Evolutionary conservation across 2,797 vertebrate genomes (phyloP), one percentile per base, ranked within the genome.

Genomic region (Netta rufina): DNA sequence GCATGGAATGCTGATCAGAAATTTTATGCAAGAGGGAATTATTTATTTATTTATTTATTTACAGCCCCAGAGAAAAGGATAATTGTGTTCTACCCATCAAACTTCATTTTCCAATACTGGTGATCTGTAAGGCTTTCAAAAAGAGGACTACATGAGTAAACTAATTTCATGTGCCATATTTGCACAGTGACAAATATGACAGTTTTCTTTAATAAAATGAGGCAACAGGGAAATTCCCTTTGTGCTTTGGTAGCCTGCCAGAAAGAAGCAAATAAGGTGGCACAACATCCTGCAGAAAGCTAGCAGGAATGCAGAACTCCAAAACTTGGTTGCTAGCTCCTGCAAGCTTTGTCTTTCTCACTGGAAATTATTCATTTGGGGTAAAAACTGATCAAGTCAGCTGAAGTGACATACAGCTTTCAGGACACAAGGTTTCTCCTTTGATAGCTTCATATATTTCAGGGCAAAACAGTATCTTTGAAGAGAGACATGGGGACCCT

Each of bases 401-500:
- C 16, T 62, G 20, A 33, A 78, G 24, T 3, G 2, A 62, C 18
- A 43, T 4, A 39, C 39, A 28, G 21, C 24, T 77, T 25, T 61
- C 28, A 21, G 16, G 36, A 74, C 22, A 8, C 25, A 33, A n/a
- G 15, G 62, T 84, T 70, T 28, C 18, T 62, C 25, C 43, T 81
- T 62, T 9, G 12, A 36, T 66, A 4, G 4, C 2, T 36, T 62
- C 67, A 47, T 21, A 19, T n/a, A 39, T 49, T 62, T 32, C 19
- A 62, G 13, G 9, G 10, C 45, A 21, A 84, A 80, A 54, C 9
- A 20, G 6, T 18, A 13, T 24, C 32, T 45, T 41, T 7, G 39
- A 38, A 83, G 4, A 33, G 27, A 83, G 49, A 72, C 5, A 9
- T 0, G 0, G 20, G 25, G 21, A 49, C 30, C 4, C 30, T 38